phyloP scores from a whole-genome alignment of 2,113 vertebrate genomes.

The Hypocryptadius cinnamomeus region DNA sequence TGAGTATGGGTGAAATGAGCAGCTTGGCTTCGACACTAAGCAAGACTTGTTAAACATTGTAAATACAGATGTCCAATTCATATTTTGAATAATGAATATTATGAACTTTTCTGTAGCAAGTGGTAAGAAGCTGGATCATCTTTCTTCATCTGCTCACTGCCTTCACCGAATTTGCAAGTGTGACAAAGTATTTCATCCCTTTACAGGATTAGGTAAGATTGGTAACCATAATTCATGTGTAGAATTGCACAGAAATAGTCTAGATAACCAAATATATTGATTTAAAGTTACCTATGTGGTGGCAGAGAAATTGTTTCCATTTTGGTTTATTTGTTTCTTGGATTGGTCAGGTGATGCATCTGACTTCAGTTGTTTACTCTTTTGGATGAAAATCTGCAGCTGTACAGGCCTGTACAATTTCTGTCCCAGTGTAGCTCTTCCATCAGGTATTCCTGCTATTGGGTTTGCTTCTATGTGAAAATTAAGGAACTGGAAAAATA shows the following conservation, averaged over 20 bases:
- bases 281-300: not conserved
- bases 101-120: not conserved
- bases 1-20: constrained; percentile 27
- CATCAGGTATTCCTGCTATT: not conserved
- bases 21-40: constrained; percentile 13
- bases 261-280: not conserved
- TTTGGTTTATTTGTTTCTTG: not conserved
- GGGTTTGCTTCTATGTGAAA: not conserved
- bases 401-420: not conserved
- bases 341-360: not conserved
- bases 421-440: not conserved
- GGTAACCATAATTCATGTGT: not conserved
- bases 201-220: not conserved
- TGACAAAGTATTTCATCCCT: not conserved
- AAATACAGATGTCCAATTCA: constrained; percentile 12
- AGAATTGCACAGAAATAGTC: not conserved
- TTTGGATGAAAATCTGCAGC: not conserved
- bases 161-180: not conserved
- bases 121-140: not conserved
- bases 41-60: not conserved
- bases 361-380: not conserved
- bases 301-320: not conserved
- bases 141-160: not conserved
- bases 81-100: not conserved
- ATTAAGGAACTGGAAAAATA: not conserved